These are phyloP conservation scores for Macrobrachium nipponense DNA, from an alignment of 1,140 invertebrate genomes.

Conservation along the genomic window DNA sequence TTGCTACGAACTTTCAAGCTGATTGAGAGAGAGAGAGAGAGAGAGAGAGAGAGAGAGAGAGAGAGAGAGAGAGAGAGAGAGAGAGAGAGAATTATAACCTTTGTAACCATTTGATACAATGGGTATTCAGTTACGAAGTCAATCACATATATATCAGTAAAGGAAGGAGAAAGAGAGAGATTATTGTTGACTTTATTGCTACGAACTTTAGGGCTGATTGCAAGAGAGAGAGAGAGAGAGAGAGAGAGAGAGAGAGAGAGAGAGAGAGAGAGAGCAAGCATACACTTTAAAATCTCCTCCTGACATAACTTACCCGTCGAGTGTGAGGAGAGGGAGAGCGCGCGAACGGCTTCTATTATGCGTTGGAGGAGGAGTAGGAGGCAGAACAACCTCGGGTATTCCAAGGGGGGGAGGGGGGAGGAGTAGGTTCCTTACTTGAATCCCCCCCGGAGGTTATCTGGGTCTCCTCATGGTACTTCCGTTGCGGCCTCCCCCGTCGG, in stretches of 20 bases:
- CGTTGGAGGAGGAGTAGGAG: no score
- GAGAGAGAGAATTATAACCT: no score
- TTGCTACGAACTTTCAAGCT: no score
- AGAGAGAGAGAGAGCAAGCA: not conserved
- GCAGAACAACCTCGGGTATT: not conserved
- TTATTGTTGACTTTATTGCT: no score
- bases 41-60: not conserved
- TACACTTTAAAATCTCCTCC: no score
- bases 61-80: constrained; percentile 28
- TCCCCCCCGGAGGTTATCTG: constrained; percentile 42
- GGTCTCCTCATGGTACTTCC: constrained; percentile 34
- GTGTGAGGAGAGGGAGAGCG: not conserved
- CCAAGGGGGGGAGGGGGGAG: constrained; percentile 22
- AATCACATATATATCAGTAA: no score
- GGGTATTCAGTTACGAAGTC: no score
- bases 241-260: not conserved
- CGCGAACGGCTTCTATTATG: not conserved
- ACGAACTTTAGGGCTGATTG: no score
- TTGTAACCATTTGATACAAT: no score
- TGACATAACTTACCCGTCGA: no score
- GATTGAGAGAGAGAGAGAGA: no score
- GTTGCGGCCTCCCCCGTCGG: not conserved
- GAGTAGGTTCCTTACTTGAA: constrained; percentile 19
- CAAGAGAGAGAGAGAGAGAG: no score
- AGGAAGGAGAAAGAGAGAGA: not conserved